Conservation (phyloP, 2,113 vertebrate genomes). For the Triplophysa siluroides region DNA sequence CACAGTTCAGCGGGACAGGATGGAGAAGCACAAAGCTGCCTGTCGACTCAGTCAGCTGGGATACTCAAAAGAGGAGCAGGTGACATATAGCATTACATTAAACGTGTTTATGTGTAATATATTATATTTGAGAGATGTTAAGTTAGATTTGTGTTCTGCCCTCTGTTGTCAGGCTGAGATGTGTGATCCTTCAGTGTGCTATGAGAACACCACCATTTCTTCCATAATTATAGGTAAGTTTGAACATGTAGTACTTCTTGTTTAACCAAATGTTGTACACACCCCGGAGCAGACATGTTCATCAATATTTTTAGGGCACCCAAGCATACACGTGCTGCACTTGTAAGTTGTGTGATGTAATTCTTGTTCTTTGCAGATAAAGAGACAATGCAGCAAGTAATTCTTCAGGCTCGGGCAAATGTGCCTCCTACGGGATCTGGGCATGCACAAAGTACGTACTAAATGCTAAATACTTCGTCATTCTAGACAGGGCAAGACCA, state of each 20-base stretch:
- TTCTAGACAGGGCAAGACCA: not conserved
- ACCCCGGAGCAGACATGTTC: no score
- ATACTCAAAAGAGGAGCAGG: slow-evolving; percentile 86
- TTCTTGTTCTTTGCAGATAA: slow-evolving; percentile 74
- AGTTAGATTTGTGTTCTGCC: slow-evolving; percentile 10
- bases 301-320: no score
- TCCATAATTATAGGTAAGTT: slow-evolving; percentile 81
- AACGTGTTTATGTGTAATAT: not conserved
- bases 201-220: slow-evolving; percentile 77
- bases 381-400: slow-evolving; percentile 81
- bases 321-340: no score
- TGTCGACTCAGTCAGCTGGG: slow-evolving; percentile 81
- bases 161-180: slow-evolving; percentile 77
- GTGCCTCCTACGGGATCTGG: slow-evolving; percentile 77
- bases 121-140: not conserved
- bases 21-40: slow-evolving; percentile 80
- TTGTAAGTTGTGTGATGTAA: not conserved
- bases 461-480: not conserved
- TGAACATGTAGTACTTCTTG: not conserved
- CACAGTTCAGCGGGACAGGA: slow-evolving; percentile 76
- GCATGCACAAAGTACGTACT: slow-evolving; percentile 74
- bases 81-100: slow-evolving; percentile 36
- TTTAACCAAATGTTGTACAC: not conserved
- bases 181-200: slow-evolving; percentile 79
- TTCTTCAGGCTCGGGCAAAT: slow-evolving; percentile 78